phyloP scores from a whole-genome alignment of 1,140 invertebrate genomes.

The Atopsyche davidsoni region DNA sequence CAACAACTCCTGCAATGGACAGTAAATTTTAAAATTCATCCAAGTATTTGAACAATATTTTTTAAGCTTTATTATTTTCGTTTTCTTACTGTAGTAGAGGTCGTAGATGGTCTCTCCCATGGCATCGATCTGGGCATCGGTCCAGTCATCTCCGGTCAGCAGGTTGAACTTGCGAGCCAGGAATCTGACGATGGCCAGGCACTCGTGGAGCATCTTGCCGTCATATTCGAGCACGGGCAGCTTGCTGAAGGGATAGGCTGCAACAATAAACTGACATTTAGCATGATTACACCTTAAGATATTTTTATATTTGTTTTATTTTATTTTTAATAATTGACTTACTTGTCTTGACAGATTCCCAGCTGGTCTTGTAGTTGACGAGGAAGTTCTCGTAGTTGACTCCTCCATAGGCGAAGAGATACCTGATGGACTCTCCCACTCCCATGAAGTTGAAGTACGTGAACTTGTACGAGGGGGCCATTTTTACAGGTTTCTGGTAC shows the following conservation, averaged over 20 bases:
- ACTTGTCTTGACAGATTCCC: slow-evolving; percentile 53
- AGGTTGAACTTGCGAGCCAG: slow-evolving; percentile 51
- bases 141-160: slow-evolving; percentile 39
- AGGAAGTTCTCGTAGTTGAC: slow-evolving; percentile 63
- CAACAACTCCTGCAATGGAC: slow-evolving; percentile 16
- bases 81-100: slow-evolving; percentile 38
- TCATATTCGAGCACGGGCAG: slow-evolving; percentile 68
- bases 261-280: too few species aligned
- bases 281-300: too few species aligned
- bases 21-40: too few species aligned
- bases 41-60: background rate
- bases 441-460: slow-evolving; percentile 46
- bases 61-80: background rate
- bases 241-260: slow-evolving; percentile 58
- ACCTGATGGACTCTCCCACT: slow-evolving; percentile 66
- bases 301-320: too few species aligned
- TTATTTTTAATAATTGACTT: too few species aligned
- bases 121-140: slow-evolving; percentile 39
- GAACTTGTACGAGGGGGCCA: slow-evolving; percentile 26
- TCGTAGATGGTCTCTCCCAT: slow-evolving; percentile 39
- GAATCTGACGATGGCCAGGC: slow-evolving; percentile 63
- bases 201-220: slow-evolving; percentile 63
- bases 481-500: slow-evolving; percentile 7
- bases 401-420: slow-evolving; percentile 62
- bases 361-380: slow-evolving; percentile 50